Evolutionary conservation across 1,140 invertebrate genomes (phyloP).

Genomic region (Leguminivora glycinivorella): DNA sequence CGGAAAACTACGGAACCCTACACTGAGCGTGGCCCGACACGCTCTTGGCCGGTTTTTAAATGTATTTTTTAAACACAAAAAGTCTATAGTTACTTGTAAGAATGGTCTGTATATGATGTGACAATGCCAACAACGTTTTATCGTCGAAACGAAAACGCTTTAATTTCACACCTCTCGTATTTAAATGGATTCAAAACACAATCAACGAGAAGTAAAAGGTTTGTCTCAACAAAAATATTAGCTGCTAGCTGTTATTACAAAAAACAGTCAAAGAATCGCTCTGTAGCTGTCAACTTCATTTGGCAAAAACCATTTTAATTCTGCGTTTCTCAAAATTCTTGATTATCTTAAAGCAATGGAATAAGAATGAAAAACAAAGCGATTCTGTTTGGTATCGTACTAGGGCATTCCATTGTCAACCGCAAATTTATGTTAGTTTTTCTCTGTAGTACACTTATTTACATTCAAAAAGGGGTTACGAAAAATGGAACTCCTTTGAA

Average conservation of each 20-base stretch:
- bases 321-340: background rate
- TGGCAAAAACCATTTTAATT: slow-evolving; percentile 5
- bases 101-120: no score
- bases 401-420: background rate
- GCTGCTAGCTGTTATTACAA: slow-evolving; percentile 47
- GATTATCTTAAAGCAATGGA: background rate
- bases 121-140: background rate
- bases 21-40: no score
- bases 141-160: background rate
- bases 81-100: no score
- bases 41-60: no score
- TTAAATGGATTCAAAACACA: slow-evolving; percentile 59
- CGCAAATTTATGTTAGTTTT: slow-evolving; percentile 23
- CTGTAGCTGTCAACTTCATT: slow-evolving; percentile 44
- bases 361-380: background rate
- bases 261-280: slow-evolving; percentile 53
- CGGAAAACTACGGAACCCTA: no score
- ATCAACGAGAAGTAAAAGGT: slow-evolving; percentile 61
- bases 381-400: background rate
- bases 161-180: background rate
- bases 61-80: no score
- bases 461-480: slow-evolving; percentile 58
- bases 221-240: slow-evolving; percentile 49
- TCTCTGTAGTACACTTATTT: slow-evolving; percentile 46
- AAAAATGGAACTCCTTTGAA: slow-evolving; percentile 48